Evolutionary conservation across 1,140 invertebrate species (phyloP).

Genomic region (Limonius californicus): DNA sequence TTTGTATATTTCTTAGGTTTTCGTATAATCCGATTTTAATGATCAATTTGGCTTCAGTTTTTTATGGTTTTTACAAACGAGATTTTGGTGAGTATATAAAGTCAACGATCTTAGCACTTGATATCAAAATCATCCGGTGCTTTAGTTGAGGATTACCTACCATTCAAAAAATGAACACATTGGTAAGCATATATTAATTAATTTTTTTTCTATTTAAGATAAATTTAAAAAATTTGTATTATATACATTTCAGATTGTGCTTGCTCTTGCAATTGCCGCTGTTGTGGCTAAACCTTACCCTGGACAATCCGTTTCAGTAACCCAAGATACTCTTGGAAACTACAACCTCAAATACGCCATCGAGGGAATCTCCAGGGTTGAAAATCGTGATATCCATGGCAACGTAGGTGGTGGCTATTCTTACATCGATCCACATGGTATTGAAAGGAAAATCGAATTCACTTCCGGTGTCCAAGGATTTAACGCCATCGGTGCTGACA

Average conservation of each 20-base stretch:
- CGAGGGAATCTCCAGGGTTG: slow-evolving; percentile 21
- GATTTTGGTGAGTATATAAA: too few relatives aligned
- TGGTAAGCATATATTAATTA: neutral
- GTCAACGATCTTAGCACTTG: too few relatives aligned
- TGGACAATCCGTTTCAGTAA: slow-evolving; percentile 19
- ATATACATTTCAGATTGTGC: neutral
- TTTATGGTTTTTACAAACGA: too few relatives aligned
- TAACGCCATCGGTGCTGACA: slow-evolving; percentile 25
- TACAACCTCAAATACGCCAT: slow-evolving; percentile 25
- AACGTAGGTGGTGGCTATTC: slow-evolving; percentile 27
- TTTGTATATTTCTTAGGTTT: too few relatives aligned
- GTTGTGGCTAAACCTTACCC: neutral
- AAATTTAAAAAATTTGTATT: neutral
- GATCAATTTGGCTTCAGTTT: too few relatives aligned
- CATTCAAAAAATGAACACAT: neutral
- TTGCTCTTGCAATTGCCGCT: neutral
- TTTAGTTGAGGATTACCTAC: too few relatives aligned
- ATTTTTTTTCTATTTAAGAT: neutral
- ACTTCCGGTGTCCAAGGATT: slow-evolving; percentile 31
- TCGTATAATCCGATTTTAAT: too few relatives aligned
- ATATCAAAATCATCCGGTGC: too few relatives aligned
- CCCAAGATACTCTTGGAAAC: slow-evolving; percentile 31
- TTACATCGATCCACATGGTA: slow-evolving; percentile 31
- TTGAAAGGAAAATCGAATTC: slow-evolving; percentile 25
- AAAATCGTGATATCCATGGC: slow-evolving; percentile 27